These are phyloP conservation scores for Ectropis grisescens DNA, from an alignment of 1,140 invertebrate species.

Conservation along the genomic window DNA sequence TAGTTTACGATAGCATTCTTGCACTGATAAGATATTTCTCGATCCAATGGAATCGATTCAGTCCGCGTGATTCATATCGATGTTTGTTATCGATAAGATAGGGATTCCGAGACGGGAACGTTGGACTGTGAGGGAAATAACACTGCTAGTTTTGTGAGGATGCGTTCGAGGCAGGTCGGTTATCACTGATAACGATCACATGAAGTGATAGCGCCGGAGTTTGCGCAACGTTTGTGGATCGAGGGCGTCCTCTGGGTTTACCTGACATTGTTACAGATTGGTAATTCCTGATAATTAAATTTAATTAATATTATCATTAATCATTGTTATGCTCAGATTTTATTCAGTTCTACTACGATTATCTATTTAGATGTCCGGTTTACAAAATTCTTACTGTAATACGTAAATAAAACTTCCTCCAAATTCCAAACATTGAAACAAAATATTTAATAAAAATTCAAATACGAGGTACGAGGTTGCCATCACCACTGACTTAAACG, in stretches of 20 bases:
- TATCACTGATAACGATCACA: slow-evolving; percentile 11
- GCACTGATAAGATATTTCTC: slow-evolving; percentile 38
- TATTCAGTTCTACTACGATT: no score
- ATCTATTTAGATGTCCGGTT: no score
- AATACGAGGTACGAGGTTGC: no score
- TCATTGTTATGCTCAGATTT: no score
- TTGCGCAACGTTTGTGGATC: slow-evolving; percentile 22
- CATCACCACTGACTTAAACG: no score
- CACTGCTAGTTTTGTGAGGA: slow-evolving; percentile 15
- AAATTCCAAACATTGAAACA: no score
- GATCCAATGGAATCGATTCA: slow-evolving; percentile 39
- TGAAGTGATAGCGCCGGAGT: slow-evolving; percentile 13
- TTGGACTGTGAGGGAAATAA: slow-evolving; percentile 22
- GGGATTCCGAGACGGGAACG: slow-evolving; percentile 17
- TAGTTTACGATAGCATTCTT: slow-evolving; percentile 27
- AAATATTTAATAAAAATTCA: no score
- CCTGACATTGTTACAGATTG: no score
- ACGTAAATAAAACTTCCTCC: slow-evolving; percentile 31
- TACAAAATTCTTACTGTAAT: no score
- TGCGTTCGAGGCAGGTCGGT: slow-evolving; percentile 16
- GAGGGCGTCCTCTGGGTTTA: no score
- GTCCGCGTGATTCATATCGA: slow-evolving; percentile 52
- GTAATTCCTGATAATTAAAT: no score
- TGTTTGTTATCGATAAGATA: slow-evolving; percentile 50
- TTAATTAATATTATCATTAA: no score